phyloP scores from a whole-genome alignment of 2,797 vertebrate species.

The Pseudotriccus pelzelni region DNA sequence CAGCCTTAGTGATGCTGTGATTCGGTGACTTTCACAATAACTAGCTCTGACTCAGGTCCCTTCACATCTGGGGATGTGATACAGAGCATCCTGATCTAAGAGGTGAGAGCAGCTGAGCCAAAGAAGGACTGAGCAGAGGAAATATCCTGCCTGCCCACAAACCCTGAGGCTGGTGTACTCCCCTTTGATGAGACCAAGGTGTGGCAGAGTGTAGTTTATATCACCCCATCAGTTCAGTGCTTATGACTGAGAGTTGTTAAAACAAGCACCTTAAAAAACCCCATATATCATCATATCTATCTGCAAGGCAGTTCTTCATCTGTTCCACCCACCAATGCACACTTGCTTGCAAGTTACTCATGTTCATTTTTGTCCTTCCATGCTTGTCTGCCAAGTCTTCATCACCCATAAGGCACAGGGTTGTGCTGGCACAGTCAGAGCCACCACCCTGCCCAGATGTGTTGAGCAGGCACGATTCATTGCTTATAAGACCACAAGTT shows the following conservation, averaged over 20 bases:
- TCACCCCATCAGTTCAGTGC: background rate
- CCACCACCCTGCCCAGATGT: background rate
- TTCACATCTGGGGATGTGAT: background rate
- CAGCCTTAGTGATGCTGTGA: background rate
- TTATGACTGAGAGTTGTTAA: background rate
- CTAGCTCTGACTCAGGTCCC: background rate
- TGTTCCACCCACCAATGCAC: background rate
- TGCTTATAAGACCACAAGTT: background rate
- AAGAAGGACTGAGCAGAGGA: background rate
- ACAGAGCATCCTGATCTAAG: background rate
- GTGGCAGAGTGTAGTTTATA: background rate
- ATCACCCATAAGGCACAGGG: background rate
- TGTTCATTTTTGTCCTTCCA: background rate
- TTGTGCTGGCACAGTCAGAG: background rate
- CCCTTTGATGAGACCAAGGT: background rate
- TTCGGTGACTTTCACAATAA: background rate
- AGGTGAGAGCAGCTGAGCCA: background rate
- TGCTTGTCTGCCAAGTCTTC: background rate
- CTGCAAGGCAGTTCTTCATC: background rate
- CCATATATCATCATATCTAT: background rate
- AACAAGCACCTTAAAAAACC: background rate
- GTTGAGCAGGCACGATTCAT: background rate
- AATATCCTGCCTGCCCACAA: background rate
- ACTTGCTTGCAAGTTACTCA: background rate
- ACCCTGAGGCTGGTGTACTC: rapidly evolving